Evolutionary conservation across 2,113 vertebrate genomes (phyloP), one percentile per base, ranked within the genome.

Genomic region (Gambusia affinis): DNA sequence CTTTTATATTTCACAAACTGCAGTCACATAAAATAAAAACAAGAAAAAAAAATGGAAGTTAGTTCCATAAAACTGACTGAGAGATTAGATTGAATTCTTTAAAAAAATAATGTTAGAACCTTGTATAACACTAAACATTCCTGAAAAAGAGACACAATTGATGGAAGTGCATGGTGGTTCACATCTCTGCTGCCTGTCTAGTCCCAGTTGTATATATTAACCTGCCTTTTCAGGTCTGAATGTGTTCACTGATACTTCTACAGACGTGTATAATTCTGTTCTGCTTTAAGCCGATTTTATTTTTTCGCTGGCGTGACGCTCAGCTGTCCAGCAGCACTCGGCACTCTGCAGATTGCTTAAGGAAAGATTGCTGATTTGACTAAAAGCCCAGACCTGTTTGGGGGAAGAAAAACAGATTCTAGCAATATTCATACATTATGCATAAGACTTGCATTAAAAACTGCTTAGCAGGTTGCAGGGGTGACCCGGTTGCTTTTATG

Each of bases 371-470:
- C 85, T 86, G 85, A 89, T 91, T 86, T 90, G 82, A 91, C 86
- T 91, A 89, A 91, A 92, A 92, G 89, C 87, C 0, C 3, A 31
- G 47, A 70, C 76, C 63, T 60, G 66, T 76, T 81, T 88, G 82
- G 61, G 39, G 24, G 39, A 60, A 62, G 60, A 80, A 82, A 88
- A 76, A 64, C 12, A 39, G 63, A 76, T 67, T 73, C 54, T 69
- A 77, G 77, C 67, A 61, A 76, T 81, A 78, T 72, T 86, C 82
- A 91, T 92, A 72, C 83, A 92, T 93, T 87, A 90, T 91, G 79
- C 72, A 92, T 91, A 44, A n/a, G 65, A 72, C 70, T 78, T 90
- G 60, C 85, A 87, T 90, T 84, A 90, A 80, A 90, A 92, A 88
- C 35, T 83, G 80, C 85, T 89, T 85, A 77, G 78, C 76, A 78